phyloP scores from a whole-genome alignment of 2,888 invertebrate species.

The Pterobdella sp. region DNA sequence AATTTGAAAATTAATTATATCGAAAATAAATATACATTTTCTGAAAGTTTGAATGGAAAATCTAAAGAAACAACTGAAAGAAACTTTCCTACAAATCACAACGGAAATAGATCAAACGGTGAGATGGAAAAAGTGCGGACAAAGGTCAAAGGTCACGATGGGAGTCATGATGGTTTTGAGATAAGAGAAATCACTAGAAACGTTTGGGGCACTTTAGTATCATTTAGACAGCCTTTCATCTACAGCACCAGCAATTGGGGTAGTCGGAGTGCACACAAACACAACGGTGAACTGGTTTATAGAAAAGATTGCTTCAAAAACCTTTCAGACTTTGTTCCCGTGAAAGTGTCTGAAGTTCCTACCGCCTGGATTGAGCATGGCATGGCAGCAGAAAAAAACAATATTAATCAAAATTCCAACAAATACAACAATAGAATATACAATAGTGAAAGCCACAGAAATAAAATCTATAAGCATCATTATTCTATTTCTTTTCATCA shows the following conservation, averaged over 20 bases:
- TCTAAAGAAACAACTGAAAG: not conserved
- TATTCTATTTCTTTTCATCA: too few species aligned
- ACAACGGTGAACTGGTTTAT: not conserved
- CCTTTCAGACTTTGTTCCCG: not conserved
- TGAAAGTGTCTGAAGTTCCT: not conserved
- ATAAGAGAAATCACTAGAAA: not conserved
- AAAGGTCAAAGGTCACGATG: not conserved
- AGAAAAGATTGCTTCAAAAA: not conserved
- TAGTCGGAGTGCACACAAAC: not conserved
- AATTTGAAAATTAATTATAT: not conserved
- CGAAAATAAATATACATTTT: not conserved
- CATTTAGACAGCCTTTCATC: constrained; percentile 4
- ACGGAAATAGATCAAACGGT: too few species aligned
- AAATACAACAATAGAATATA: not conserved
- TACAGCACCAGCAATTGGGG: constrained; percentile 4
- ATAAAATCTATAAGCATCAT: not conserved
- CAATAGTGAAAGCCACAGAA: not conserved
- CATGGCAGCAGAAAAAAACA: not conserved
- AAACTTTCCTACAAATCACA: not conserved
- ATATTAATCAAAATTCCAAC: not conserved
- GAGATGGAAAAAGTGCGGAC: not conserved
- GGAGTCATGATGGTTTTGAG: not conserved
- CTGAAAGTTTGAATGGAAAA: not conserved
- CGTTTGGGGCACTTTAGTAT: not conserved
- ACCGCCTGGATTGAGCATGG: constrained; percentile 1